Evolutionary conservation across 2,797 vertebrate genomes (phyloP), one percentile per base, ranked within the genome.

Genomic region (Sebastes matsubarae): DNA sequence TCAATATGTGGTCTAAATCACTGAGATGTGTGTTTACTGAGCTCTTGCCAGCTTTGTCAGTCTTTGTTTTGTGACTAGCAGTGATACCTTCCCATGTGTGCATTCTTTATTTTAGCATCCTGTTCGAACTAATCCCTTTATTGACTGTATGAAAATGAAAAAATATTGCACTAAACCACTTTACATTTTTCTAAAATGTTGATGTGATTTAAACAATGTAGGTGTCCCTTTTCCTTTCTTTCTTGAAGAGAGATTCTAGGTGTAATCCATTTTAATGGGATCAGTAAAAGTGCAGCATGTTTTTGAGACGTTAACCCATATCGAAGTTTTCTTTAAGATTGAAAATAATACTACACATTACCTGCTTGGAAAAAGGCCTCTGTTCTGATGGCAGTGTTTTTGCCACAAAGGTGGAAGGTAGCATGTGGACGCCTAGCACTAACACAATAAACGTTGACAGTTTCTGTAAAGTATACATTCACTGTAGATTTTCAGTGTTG

Each of bases 31-130:
- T 81, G 50, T 81, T 82, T 59, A 52, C 72, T 77, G 10, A 75
- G 63, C 27, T 86, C 50, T 57, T 61, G 38, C 66, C 65, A 65
- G 71, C 72, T 57, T 72, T 11, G 52, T 64, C 34, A 52, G 68
- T 58, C 82, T 89, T 91, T 92, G 87, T 91, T 92, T 92, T 90
- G 81, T 81, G 73, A 38, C 63, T 34, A 42, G 42, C 70, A 30
- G 25, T 34, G 25, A 68, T 54, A 72, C 20, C 50, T 34, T 20
- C 27, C 9, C 24, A 42, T 78, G 50, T 79, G 59, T 68, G 8
- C 25, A 55, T 36, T 72, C 1, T 18, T 38, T n/a, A 25, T 67
- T n/a, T 60, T 64, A 24, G 1, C 13, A 29, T 66, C 36, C 10
- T 32, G 1, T 34, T 27, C 7, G 7, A 25, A 50, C 4, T n/a